A percentile compares a stretch with the other conserved stretches of the same genome.
These are phyloP conservation scores for Strix uralensis DNA, from an alignment of 2,113 vertebrate genomes.

Conservation along the genomic window DNA sequence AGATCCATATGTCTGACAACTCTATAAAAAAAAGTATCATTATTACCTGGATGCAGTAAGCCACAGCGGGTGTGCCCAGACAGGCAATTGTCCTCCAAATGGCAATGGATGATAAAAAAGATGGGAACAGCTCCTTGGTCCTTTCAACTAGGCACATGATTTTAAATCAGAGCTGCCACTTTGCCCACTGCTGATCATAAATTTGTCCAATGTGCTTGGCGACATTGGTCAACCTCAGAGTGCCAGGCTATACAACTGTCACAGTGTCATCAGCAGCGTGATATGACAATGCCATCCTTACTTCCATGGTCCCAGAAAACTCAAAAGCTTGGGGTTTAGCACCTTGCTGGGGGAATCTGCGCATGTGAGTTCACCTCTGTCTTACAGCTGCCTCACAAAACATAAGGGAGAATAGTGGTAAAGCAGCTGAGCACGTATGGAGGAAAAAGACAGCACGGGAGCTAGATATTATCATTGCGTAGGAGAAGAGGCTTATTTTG, in stretches of 20 bases:
- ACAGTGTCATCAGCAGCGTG: background rate
- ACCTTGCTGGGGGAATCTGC: background rate
- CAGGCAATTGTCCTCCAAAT: background rate
- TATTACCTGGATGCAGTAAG: background rate
- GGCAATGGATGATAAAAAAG: background rate
- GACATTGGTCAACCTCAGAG: background rate
- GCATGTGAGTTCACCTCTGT: background rate
- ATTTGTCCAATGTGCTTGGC: background rate
- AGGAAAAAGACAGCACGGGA: background rate
- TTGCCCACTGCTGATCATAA: background rate
- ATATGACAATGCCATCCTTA: background rate
- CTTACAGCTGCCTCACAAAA: background rate
- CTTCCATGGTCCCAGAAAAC: background rate
- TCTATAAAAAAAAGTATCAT: background rate
- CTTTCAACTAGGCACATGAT: background rate
- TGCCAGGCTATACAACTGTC: background rate
- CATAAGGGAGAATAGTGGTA: background rate
- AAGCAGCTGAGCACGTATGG: background rate
- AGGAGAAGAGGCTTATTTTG: background rate
- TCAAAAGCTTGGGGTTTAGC: background rate
- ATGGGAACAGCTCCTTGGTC: background rate
- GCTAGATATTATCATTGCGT: background rate
- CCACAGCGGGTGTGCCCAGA: background rate
- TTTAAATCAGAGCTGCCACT: background rate
- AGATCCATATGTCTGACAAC: background rate